Percentiles rank a stretch among this genome's conserved stretches.
Evolutionary conservation across 2,113 vertebrate genomes (phyloP).

Genomic region (Cygnus atratus): DNA sequence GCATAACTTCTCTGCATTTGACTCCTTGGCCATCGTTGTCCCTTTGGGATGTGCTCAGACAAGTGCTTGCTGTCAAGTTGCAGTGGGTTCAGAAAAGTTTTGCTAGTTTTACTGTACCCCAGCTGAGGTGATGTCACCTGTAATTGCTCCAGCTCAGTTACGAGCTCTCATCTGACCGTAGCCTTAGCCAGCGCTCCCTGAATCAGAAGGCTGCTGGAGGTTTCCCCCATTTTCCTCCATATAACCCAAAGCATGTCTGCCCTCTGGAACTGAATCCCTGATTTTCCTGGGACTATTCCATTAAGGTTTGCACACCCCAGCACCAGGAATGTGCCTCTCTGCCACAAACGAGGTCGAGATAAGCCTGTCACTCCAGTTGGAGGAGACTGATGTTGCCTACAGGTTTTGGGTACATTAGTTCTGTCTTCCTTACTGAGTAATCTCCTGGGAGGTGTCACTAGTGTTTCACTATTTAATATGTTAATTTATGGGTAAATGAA

Average conservation of each 20-base stretch:
- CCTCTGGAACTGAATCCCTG: neutral
- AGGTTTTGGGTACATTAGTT: conserved; percentile 43
- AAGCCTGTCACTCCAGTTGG: conserved; percentile 56
- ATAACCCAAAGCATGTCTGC: neutral
- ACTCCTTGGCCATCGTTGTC: neutral
- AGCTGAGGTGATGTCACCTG: neutral
- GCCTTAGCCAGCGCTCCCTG: neutral
- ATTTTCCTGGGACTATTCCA: neutral
- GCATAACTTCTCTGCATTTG: neutral
- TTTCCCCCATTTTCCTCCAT: neutral
- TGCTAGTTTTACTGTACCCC: rapidly evolving
- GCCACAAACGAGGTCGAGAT: conserved; percentile 21
- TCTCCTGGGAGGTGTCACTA: conserved; percentile 24
- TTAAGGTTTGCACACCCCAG: conserved; percentile 15
- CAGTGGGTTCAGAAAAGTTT: neutral
- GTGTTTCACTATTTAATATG: conserved; percentile 6
- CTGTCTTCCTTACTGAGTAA: conserved; percentile 21
- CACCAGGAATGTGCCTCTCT: neutral
- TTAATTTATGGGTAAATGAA: conserved; percentile 38
- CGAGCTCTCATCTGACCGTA: neutral
- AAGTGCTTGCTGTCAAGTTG: rapidly evolving
- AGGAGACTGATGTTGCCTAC: conserved; percentile 28
- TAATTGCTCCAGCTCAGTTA: neutral
- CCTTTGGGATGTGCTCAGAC: neutral
- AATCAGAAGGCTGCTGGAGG: neutral